These are phyloP conservation scores for Naja naja DNA, from an alignment of 2,113 vertebrate species.

Conservation along the genomic window DNA sequence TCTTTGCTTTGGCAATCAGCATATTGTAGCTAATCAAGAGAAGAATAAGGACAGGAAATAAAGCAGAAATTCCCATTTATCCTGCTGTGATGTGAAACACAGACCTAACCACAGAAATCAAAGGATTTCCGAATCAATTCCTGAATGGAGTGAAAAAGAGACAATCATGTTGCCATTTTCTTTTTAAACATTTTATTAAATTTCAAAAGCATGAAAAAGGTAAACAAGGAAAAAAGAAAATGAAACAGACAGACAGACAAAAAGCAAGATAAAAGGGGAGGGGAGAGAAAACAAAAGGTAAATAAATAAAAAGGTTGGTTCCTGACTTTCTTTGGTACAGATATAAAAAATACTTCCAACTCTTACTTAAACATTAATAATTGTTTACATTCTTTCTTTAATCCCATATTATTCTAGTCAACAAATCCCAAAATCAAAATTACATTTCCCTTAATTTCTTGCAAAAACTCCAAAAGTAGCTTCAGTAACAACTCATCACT, in stretches of 20 bases:
- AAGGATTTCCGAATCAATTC: background rate
- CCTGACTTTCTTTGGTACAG: background rate
- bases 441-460: background rate
- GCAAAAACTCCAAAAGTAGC: background rate
- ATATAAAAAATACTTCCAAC: background rate
- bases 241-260: background rate
- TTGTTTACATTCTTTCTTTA: background rate
- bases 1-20: background rate
- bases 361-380: background rate
- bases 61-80: background rate
- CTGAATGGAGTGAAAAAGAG: background rate
- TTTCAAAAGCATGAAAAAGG: background rate
- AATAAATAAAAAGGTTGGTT: background rate
- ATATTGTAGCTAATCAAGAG: background rate
- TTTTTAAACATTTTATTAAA: background rate
- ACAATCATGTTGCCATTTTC: background rate
- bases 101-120: background rate
- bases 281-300: background rate
- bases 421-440: background rate
- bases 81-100: background rate
- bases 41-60: background rate
- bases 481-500: background rate
- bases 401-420: background rate
- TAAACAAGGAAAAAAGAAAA: background rate
- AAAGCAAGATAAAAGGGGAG: background rate